Percentiles rank a stretch among this genome's conserved stretches.
These are phyloP conservation scores for Synchiropus splendidus DNA, from an alignment of 2,113 vertebrate species.

Conservation along the genomic window DNA sequence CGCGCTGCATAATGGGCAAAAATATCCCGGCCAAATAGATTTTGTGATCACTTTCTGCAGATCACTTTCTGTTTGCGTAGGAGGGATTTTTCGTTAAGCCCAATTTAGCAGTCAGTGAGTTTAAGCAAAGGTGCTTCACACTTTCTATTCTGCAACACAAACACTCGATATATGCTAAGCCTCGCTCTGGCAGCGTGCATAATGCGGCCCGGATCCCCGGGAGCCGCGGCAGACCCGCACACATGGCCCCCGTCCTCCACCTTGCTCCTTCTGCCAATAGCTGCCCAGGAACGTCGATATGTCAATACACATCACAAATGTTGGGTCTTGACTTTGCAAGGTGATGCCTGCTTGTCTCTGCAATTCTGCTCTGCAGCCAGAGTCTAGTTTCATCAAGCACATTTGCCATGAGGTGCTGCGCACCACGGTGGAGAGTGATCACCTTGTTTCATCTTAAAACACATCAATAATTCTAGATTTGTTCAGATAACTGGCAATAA, in stretches of 20 bases:
- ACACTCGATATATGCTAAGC: conserved; percentile 70
- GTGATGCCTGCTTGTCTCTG: conserved; percentile 62
- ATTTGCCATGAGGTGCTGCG: not conserved
- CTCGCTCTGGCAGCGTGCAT: conserved; percentile 65
- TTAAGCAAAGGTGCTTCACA: conserved; percentile 62
- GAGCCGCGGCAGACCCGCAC: conserved; percentile 44
- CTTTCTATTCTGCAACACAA: conserved; percentile 66
- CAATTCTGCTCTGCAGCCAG: conserved; percentile 39
- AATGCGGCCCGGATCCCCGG: conserved; percentile 57
- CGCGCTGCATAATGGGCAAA: not conserved
- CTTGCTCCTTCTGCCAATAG: conserved; percentile 59
- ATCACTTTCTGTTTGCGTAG: conserved; percentile 53
- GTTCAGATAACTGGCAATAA: no score
- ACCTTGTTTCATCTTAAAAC: no score
- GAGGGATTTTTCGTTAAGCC: conserved; percentile 62
- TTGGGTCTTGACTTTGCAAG: conserved; percentile 68
- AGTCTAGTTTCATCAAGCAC: no score
- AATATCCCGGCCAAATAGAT: conserved; percentile 7
- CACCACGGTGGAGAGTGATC: no score
- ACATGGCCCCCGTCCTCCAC: conserved; percentile 48
- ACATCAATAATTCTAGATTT: no score
- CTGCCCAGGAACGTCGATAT: conserved; percentile 64
- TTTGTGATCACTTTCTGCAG: conserved; percentile 17
- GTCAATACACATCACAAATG: conserved; percentile 64
- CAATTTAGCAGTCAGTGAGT: conserved; percentile 63